phyloP scores from a whole-genome alignment of 2,113 vertebrate species.

The Noctilio leporinus region DNA sequence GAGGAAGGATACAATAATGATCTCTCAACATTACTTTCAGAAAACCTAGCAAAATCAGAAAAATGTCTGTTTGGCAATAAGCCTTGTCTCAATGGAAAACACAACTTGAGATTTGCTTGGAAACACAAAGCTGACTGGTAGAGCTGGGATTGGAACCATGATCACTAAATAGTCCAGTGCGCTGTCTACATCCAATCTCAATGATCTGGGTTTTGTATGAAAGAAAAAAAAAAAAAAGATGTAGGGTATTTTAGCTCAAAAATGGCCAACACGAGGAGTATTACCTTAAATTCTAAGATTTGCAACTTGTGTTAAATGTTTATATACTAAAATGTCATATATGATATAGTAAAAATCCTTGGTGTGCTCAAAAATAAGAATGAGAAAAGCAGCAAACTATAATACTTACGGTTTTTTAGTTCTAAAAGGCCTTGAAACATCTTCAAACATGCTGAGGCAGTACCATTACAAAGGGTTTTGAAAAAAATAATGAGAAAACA shows the following conservation, averaged over 20 bases:
- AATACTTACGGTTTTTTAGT: not conserved
- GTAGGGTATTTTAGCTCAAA: not conserved
- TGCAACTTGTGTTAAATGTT: constrained; percentile 3
- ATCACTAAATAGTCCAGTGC: not conserved
- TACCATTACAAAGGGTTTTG: not conserved
- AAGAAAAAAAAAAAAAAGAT: not conserved
- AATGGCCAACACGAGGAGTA: constrained; percentile 5
- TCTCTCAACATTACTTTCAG: not conserved
- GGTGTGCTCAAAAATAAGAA: constrained; percentile 9
- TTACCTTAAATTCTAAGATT: not conserved
- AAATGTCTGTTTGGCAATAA: constrained; percentile 12
- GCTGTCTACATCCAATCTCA: constrained; percentile 23
- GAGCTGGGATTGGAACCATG: not conserved
- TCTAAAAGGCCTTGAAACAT: constrained; percentile 13
- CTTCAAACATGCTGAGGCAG: not conserved
- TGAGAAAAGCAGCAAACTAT: not conserved
- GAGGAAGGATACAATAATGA: not conserved
- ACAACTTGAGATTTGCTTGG: not conserved
- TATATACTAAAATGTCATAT: not conserved
- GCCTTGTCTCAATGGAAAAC: not conserved
- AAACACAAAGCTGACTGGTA: constrained; percentile 16
- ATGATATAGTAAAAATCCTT: not conserved
- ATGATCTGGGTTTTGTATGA: not conserved
- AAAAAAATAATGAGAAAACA: not conserved
- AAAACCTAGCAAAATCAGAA: constrained; percentile 24